Base-by-base conservation (phyloP, 2,888 invertebrate genomes). In the Abscondita cerata region DNA sequence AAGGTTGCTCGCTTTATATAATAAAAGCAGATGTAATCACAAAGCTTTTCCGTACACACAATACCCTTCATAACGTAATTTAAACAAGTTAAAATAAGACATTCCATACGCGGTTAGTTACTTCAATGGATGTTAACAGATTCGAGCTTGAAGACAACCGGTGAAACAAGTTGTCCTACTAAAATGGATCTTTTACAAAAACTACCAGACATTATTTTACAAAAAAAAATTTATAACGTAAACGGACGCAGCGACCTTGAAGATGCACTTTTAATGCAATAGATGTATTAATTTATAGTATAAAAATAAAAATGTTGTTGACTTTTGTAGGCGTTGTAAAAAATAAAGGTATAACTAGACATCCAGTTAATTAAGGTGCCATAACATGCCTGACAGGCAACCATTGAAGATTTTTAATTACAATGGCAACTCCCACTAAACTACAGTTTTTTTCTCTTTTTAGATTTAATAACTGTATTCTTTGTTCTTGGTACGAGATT, bases 121-220 rank as follows among this genome's bases (percentile, higher is more conserved):
- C 52, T 52, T 52, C 46, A 52, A 46, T 40, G 59, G 47, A 59
- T 47, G 52, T 59, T 36, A 52, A 47, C 59, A 47, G 36, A 52
- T 52, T 51, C 48, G 16, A 34, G 18, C 44, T 34, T 59, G 31
- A 12, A 54, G 59, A 59, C 59, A 63, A 64, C 66, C 66, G 61
- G 66, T 52, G 59, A 56, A 62, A 59, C 66, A 66, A 66, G 59
- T 60, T 66, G 66, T 66, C 59, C 57, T 58, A 60, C 60, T 61
- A 58, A 54, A 57, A 54, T 54, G 46, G 54, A 56, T 47, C 55
- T 38, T 12, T 33, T 9, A 48, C 36, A 56, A 56, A 56, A 56
- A 54, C 12, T 38, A 38, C 20, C 54, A 54, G 54, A 54, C 54
- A 34, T 47, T 47, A 36, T 33, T 44, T 44, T 40, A 5, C 12